These are phyloP conservation scores for Drosophila serrata DNA, from an alignment of 1,140 invertebrate genomes.

Conservation along the genomic window DNA sequence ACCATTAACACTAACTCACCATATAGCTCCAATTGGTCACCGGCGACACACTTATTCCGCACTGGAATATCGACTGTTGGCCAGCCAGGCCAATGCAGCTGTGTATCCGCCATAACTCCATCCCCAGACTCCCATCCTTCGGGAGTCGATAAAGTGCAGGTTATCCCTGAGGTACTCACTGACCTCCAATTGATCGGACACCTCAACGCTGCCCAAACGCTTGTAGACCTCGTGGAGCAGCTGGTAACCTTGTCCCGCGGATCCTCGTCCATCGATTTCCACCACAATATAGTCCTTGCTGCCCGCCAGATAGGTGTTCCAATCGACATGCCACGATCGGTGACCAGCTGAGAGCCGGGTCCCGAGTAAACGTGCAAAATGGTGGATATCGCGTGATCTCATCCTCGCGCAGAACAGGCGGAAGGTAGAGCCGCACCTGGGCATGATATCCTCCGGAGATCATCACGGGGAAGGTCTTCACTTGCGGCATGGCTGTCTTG, in stretches of 20 bases:
- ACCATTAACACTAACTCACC: slow-evolving; percentile 87
- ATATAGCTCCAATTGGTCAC: slow-evolving; percentile 97
- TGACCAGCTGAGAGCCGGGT: slow-evolving; percentile 95
- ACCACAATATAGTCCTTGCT: slow-evolving; percentile 94
- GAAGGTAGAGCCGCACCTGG: slow-evolving; percentile 92
- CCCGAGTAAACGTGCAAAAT: slow-evolving; percentile 94
- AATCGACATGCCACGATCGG: slow-evolving; percentile 94
- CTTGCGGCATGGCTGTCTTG: slow-evolving; percentile 92
- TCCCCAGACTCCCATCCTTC: slow-evolving; percentile 95
- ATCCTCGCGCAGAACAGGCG: slow-evolving; percentile 93
- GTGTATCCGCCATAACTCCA: slow-evolving; percentile 97
- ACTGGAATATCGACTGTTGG: slow-evolving; percentile 93
- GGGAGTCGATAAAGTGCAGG: slow-evolving; percentile 94
- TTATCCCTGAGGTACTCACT: slow-evolving; percentile 95
- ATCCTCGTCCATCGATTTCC: slow-evolving; percentile 95
- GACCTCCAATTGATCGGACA: slow-evolving; percentile 95
- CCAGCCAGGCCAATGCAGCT: slow-evolving; percentile 92
- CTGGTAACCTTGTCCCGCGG: slow-evolving; percentile 93
- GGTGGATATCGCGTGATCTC: slow-evolving; percentile 97
- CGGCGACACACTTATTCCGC: slow-evolving; percentile 96
- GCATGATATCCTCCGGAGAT: slow-evolving; percentile 92
- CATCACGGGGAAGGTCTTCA: slow-evolving; percentile 93
- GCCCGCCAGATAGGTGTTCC: slow-evolving; percentile 94
- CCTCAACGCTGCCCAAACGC: slow-evolving; percentile 93
- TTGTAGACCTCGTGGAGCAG: slow-evolving; percentile 94